A percentile compares a stretch with the other conserved stretches of the same genome.
These are phyloP conservation scores for Choristoneura fumiferana DNA, from an alignment of 1,140 invertebrate genomes.

Conservation along the genomic window DNA sequence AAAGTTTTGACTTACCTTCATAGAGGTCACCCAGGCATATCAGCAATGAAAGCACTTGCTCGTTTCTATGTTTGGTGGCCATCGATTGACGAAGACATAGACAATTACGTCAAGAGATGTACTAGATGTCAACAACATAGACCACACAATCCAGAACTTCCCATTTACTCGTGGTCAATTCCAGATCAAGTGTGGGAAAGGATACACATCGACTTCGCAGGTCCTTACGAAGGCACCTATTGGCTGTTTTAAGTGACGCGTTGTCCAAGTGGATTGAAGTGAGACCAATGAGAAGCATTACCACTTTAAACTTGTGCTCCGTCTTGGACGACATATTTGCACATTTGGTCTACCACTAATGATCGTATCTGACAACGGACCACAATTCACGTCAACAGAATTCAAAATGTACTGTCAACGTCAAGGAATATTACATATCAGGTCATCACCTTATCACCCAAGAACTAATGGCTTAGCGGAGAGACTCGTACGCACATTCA, in stretches of 20 bases:
- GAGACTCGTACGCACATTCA: too few relatives aligned
- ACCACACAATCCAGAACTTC: not conserved
- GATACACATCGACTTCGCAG: not conserved
- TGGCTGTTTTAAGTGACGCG: not conserved
- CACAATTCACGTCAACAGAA: too few relatives aligned
- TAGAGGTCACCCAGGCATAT: constrained; percentile 62
- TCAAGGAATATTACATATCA: too few relatives aligned
- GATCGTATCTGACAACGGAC: too few relatives aligned
- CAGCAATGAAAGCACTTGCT: constrained; percentile 63
- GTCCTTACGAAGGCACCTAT: not conserved
- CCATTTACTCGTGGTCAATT: not conserved
- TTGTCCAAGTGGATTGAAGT: not conserved
- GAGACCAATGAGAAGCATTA: not conserved
- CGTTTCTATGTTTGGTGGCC: constrained; percentile 66
- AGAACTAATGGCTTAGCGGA: too few relatives aligned
- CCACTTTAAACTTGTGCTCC: too few relatives aligned
- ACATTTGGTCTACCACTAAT: too few relatives aligned
- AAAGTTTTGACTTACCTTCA: constrained; percentile 53
- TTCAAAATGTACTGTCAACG: too few relatives aligned
- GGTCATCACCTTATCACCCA: too few relatives aligned
- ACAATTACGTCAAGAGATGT: constrained; percentile 24
- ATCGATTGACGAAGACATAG: constrained; percentile 59
- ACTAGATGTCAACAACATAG: not conserved
- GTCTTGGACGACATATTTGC: too few relatives aligned
- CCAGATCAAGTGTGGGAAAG: not conserved